Base-by-base conservation (phyloP, 1,140 invertebrate species). In the Apis dorsata region DNA sequence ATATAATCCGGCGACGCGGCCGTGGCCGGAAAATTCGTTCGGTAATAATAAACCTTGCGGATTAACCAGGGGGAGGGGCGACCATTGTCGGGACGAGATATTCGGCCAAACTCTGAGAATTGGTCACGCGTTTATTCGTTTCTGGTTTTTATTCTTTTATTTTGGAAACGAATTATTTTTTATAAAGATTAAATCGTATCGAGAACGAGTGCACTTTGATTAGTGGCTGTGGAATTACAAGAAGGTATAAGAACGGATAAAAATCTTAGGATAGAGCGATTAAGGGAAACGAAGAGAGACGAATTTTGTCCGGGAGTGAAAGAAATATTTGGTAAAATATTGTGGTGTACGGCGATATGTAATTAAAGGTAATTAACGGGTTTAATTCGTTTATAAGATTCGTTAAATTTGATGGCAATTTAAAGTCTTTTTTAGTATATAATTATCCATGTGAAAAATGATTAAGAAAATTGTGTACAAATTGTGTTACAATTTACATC, bases 1-100 rank as follows among this genome's bases (percentile, higher is more conserved):
- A 90, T 88, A 91, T 88, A 91, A 91, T 90, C 86, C 75, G 49
- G 17, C 79, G 28, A 74, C 73, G 79, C 66, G 57, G 28, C 70
- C 55, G 73, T 57, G 53, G 34, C 34, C 53, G 15, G 70, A 59
- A 81, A 87, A 79, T 82, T 74, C 74, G 73, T 79, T 84, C 74
- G 69, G 65, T 80, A 83, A 44, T 44, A 44, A 86, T 86, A 87
- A 86, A 86, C 68, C 69, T 7, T 13, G 13, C 24, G 19, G 55
- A 13, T 79, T 19, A 24, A 60, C 8, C 5, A 24, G 24, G 34
- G 34, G 34, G 4, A 3, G 3, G 44, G n/a, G 10, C 57, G 66
- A 8, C 19, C 57, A 55, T 55, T 57, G 28, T 28, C 24, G 8
- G 34, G 34, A 34, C 15, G 17, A 12, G 19, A 44, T 44, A 44